A percentile compares a stretch with the other conserved stretches of the same genome.
Conservation (phyloP, 2,888 invertebrate genomes). For the Mythimna vitellina region DNA sequence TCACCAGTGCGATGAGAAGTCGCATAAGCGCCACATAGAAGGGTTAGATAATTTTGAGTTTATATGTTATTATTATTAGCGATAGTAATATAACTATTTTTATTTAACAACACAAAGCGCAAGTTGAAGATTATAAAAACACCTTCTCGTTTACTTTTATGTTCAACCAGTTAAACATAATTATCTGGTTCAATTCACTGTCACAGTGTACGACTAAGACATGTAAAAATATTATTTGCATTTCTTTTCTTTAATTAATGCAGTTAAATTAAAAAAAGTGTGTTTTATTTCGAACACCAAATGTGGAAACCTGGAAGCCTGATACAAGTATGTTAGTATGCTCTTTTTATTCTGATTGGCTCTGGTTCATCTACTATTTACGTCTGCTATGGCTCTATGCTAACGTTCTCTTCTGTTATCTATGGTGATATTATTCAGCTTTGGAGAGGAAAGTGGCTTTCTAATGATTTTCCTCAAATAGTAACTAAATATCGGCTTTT, state of each 20-base stretch:
- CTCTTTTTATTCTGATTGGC: neutral
- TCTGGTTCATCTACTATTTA: neutral
- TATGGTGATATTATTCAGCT: conserved; percentile 70
- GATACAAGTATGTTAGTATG: neutral
- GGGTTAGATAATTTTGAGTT: neutral
- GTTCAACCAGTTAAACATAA: no score
- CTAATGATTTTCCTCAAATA: conserved; percentile 80
- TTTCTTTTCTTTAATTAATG: neutral
- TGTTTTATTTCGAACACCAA: neutral
- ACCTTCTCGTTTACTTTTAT: no score
- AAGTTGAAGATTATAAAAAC: no score
- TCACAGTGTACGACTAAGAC: neutral
- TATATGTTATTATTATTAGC: no score
- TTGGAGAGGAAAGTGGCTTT: conserved; percentile 87
- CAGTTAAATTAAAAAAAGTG: no score
- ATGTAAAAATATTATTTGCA: neutral
- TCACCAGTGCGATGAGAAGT: neutral
- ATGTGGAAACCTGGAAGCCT: neutral
- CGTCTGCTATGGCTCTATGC: conserved; percentile 20
- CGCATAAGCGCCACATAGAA: neutral
- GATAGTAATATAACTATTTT: neutral
- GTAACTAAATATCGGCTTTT: conserved; percentile 59
- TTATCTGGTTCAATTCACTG: neutral
- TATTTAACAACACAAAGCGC: neutral
- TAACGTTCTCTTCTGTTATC: conserved; percentile 55